Evolutionary conservation across 2,888 invertebrate genomes (phyloP), one percentile per base, ranked within the genome.

Genomic region (Erebia palarica): DNA sequence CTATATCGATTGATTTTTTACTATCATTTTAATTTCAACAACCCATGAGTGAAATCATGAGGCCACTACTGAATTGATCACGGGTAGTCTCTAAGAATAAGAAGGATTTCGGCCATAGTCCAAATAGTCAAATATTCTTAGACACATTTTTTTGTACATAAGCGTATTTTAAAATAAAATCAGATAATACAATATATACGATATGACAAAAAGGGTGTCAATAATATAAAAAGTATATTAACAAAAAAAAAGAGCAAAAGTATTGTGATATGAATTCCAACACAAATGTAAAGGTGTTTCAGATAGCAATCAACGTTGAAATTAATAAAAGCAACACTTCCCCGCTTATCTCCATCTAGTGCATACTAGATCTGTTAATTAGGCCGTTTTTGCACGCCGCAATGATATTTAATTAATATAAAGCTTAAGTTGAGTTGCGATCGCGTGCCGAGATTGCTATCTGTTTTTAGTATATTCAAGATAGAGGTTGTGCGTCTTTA

Each of bases 361-460:
- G 78, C 69, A 78, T 79, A 76, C 79, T 78, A 80, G 79, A 79
- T 77, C 73, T 74, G 74, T 84, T 88, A 88, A 89, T 88, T 87
- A 88, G 83, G 83, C 81, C 83, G 81, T 85, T 86, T 85, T 82
- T 86, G 84, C 81, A 81, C 82, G 70, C 80, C 81, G 80, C 78
- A 80, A 83, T 85, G 80, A 83, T 85, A 83, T 84, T 84, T 81
- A 83, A 87, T 86, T 86, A 85, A 84, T 81, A 81, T 81, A 82
- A 81, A 69, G 68, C 73, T 74, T 81, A 76, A 18, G 47, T 49
- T 16, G 47, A 77, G 75, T 74, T 72, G 70, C 70, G 72, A 73
- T 81, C 78, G 83, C 84, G 82, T 84, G 84, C 78, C 75, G 74
- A 77, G 73, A 75, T 75, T 60, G 44, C 57, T 71, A 75, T 75